These are phyloP conservation scores for Sebastiscus albofasciatus DNA, from an alignment of 2,797 vertebrate genomes.

Conservation along the genomic window DNA sequence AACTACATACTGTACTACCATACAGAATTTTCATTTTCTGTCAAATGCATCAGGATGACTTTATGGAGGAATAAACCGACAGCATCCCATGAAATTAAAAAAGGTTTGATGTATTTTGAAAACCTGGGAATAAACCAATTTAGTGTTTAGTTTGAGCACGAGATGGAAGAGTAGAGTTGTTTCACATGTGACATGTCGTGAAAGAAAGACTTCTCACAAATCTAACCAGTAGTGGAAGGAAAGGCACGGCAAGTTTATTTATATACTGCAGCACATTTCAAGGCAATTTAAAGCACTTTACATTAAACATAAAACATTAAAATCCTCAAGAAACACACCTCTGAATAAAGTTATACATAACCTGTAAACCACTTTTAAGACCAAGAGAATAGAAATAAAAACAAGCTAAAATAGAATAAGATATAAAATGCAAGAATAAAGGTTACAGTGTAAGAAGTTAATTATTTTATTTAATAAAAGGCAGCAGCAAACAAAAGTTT, in stretches of 20 bases:
- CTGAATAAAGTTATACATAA: too few species aligned
- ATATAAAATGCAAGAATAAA: too few species aligned
- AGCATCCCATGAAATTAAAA: neutral
- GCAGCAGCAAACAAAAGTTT: too few species aligned
- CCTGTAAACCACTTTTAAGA: too few species aligned
- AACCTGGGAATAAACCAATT: neutral
- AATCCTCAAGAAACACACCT: too few species aligned
- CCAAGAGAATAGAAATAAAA: too few species aligned
- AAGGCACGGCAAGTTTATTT: accelerated
- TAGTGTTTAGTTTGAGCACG: neutral
- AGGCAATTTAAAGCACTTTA: too few species aligned
- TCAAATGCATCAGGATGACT: neutral
- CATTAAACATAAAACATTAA: too few species aligned
- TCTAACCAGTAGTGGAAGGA: neutral
- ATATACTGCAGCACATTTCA: too few species aligned
- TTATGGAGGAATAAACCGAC: neutral
- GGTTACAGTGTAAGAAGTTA: too few species aligned
- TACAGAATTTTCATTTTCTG: accelerated
- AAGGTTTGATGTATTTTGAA: neutral
- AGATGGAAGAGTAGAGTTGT: neutral
- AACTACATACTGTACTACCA: neutral
- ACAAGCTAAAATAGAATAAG: too few species aligned
- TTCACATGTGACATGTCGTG: neutral
- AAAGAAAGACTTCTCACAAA: neutral
- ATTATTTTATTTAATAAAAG: too few species aligned